Percentiles rank a stretch among this genome's conserved stretches.
Evolutionary conservation across 2,888 invertebrate species (phyloP).

Genomic region (Ellobium chinense): DNA sequence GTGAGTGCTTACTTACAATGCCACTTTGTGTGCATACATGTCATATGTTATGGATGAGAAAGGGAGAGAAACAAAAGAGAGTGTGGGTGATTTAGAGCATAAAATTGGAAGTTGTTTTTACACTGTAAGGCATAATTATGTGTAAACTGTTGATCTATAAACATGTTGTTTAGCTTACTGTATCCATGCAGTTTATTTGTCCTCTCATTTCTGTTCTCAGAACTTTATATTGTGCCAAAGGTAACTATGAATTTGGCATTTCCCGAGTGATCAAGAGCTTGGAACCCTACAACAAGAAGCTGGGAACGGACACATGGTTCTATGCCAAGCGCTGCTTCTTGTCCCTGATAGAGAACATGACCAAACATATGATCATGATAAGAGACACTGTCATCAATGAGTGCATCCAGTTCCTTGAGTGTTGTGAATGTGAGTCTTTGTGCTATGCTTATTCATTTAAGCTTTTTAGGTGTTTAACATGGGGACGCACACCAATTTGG

Average conservation of each 20-base stretch:
- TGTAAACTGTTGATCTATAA: too few species aligned
- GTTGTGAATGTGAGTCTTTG: constrained; percentile 85
- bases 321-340: constrained; percentile 97
- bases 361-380: constrained; percentile 93
- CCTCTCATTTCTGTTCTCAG: constrained; percentile 74
- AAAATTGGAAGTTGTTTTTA: too few species aligned
- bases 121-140: too few species aligned
- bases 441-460: not conserved
- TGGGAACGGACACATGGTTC: constrained; percentile 99
- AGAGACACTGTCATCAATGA: constrained; percentile 92
- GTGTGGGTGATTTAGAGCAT: too few species aligned
- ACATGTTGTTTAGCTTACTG: too few species aligned
- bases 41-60: too few species aligned
- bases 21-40: too few species aligned
- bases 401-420: constrained; percentile 92
- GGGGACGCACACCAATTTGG: too few species aligned
- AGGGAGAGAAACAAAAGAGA: too few species aligned
- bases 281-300: constrained; percentile 94
- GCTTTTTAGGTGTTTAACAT: too few species aligned
- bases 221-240: constrained; percentile 98
- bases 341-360: constrained; percentile 93
- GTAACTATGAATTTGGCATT: constrained; percentile 99
- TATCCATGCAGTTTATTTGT: too few species aligned
- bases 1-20: constrained; percentile 77
- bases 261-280: constrained; percentile 97